phyloP scores from a whole-genome alignment of 2,113 vertebrate species.

The Varanus salvator region DNA sequence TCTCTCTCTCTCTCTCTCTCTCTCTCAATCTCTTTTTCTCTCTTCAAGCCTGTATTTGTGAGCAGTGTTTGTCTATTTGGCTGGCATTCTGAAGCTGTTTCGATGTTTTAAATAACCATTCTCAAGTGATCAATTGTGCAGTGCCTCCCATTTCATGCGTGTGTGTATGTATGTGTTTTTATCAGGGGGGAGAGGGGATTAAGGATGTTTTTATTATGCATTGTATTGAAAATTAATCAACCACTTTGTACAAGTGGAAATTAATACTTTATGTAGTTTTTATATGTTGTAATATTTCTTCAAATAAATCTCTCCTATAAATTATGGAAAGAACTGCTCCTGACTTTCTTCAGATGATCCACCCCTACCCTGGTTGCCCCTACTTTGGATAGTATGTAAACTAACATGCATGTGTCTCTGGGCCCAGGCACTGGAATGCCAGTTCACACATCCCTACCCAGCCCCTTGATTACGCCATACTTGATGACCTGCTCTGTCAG shows the following conservation, averaged over 20 bases:
- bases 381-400: not conserved
- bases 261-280: constrained; percentile 95
- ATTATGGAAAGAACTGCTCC: constrained; percentile 36
- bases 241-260: constrained; percentile 80
- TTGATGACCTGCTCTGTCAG: not conserved
- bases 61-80: constrained; percentile 55
- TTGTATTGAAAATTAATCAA: constrained; percentile 77
- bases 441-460: not conserved
- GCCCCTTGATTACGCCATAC: not conserved
- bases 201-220: constrained; percentile 84
- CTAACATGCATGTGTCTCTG: too few relatives aligned
- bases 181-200: constrained; percentile 60
- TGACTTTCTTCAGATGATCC: not conserved
- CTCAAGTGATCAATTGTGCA: constrained; percentile 76
- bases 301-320: constrained; percentile 92
- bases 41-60: constrained; percentile 36
- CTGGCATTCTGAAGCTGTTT: constrained; percentile 51
- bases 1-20: not conserved
- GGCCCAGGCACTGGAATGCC: not conserved
- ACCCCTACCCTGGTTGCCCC: not conserved
- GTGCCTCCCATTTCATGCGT: constrained; percentile 68
- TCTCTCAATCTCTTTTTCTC: not conserved
- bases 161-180: constrained; percentile 10
- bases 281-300: constrained; percentile 98
- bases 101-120: constrained; percentile 53